phyloP scores from a whole-genome alignment of 2,888 invertebrate species.

The Disparrhopalites patrizii region DNA sequence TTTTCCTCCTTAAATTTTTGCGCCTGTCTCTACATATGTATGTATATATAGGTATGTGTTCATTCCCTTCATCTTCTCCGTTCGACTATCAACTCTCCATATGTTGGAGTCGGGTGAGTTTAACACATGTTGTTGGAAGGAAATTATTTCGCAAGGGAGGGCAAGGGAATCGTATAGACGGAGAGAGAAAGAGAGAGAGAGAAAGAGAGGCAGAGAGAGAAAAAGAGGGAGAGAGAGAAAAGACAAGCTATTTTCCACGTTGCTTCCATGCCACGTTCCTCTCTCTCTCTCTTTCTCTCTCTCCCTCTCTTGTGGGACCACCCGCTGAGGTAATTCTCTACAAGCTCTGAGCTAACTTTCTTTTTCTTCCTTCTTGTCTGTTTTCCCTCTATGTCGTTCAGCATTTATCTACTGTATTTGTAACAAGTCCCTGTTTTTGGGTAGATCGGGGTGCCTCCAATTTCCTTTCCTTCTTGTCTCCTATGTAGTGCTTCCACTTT shows the following conservation, averaged over 20 bases:
- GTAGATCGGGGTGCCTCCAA: no score
- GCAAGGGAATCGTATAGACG: no score
- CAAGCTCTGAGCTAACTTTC: conserved; percentile 1
- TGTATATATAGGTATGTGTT: background rate
- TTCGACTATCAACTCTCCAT: no score
- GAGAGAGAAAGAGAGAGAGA: no score
- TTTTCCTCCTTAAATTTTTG: background rate
- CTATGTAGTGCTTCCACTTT: conserved; percentile 1
- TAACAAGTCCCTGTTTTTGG: conserved; percentile 10
- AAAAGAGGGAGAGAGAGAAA: no score
- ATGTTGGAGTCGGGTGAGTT: background rate
- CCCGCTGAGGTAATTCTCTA: conserved; percentile 16
- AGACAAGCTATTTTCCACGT: no score
- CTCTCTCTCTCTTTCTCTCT: background rate
- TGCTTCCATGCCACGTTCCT: conserved; percentile 13
- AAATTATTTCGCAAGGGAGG: background rate
- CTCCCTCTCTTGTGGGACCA: conserved; percentile 9
- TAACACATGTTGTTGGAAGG: background rate
- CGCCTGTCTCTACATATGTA: background rate
- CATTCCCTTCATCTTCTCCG: no score
- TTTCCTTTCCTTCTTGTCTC: no score
- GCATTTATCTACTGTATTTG: conserved; percentile 12
- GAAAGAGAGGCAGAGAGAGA: no score
- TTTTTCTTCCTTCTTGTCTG: background rate
- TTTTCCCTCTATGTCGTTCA: background rate